Evolutionary conservation across 2,113 vertebrate species (phyloP).

Genomic region (Acanthisitta chloris): DNA sequence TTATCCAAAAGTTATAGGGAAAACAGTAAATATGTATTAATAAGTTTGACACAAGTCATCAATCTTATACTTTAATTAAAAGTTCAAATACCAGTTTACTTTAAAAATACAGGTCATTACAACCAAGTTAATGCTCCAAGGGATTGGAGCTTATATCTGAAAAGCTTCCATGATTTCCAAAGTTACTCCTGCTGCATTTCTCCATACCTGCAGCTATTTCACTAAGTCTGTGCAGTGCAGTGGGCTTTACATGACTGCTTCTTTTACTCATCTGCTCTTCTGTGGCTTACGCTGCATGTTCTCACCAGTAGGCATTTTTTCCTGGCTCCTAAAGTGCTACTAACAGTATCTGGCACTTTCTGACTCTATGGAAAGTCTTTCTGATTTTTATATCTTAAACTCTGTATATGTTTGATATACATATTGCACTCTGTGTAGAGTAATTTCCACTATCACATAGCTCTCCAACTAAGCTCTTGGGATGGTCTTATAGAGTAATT

Average conservation of each 20-base stretch:
- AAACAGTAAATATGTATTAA: background rate
- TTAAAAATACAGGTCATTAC: background rate
- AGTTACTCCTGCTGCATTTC: background rate
- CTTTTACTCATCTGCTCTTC: background rate
- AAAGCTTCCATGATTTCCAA: background rate
- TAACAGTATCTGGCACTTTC: background rate
- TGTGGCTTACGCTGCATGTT: background rate
- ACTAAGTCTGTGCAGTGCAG: background rate
- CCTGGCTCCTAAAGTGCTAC: background rate
- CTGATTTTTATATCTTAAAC: background rate
- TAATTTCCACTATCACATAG: background rate
- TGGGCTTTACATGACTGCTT: background rate
- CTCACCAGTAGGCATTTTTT: background rate
- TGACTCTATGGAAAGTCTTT: accelerated
- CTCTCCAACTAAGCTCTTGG: background rate
- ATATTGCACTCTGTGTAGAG: background rate
- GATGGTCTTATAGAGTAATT: background rate
- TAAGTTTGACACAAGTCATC: background rate
- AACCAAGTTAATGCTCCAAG: background rate
- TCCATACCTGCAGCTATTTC: background rate
- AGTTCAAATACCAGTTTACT: background rate
- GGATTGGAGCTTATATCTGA: background rate
- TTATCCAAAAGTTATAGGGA: background rate
- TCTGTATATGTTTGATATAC: background rate
- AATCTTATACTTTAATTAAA: background rate